Base-by-base conservation (phyloP, 2,113 vertebrate genomes). In the Puma concolor region DNA sequence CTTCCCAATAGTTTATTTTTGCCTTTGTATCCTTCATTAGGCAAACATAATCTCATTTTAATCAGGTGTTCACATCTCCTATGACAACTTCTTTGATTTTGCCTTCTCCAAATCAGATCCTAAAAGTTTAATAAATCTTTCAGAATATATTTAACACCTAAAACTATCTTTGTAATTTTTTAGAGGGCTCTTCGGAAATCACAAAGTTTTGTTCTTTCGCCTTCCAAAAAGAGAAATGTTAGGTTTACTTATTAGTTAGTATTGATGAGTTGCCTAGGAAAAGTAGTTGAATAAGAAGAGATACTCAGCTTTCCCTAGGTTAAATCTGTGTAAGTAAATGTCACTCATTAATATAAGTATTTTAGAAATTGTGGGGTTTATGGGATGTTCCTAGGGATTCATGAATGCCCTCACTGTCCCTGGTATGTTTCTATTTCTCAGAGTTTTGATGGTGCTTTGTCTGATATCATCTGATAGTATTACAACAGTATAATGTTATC, bases 81-180 rank as follows among this genome's bases (percentile, higher is more conserved):
- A 41, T 82, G 60, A 33, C 33, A 74, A 52, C 3, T 54, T 89
- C 12, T 85, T 92, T 92, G 41, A 15, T 38, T 85, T 94, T 80
- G 29, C 36, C 64, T 80, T 95, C n/a, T 64, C 17, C 6, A 67
- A 74, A 60, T 95, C 77, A 88, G 16, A 88, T 88, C 21, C 27
- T 88, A 80, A 77, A 88, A 69, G 23, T 57, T 85, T 80, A 74
- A 38, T 50, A 82, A 90, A 86, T 17, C 38, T 88, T 91, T 91
- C 71, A 79, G 81, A 76, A 76, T 82, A 50, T 79, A 69, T 79
- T 91, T 83, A 66, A n/a, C 38, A 88, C 21, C 52, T 94, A 44
- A 91, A 86, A 44, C 2, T 33, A 33, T 79, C 15, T 79, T 19
- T 77, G 27, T 77, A 52, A 15, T 69, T n/a, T 71, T 21, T 74